Evolutionary conservation across 2,888 invertebrate species (phyloP), one percentile per base, ranked within the genome.

Genomic region (Cheilosia pagana): DNA sequence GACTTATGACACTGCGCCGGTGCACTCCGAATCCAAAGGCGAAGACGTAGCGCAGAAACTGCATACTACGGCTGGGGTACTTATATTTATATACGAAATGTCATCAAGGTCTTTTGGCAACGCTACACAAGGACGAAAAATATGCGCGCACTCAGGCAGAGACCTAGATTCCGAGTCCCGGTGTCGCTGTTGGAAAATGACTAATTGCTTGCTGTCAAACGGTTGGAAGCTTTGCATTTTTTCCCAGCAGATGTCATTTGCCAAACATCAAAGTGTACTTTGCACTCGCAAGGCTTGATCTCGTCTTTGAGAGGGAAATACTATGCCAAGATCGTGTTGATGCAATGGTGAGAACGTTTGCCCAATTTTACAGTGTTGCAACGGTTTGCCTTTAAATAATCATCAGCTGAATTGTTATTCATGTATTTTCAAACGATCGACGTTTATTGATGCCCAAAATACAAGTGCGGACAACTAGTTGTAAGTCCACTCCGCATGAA

Each of bases 51-150:
- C 19, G 12, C 25, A 23, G 25, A 50, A 48, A 70, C 41, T 39
- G 23, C 25, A 35, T 31, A 6, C 1, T 35, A 35, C 12, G 35
- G 35, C 12, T 3, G 12, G n/a, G n/a, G n/a, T n/a, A n/a, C n/a
- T n/a, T 35, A 60, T 31, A 39, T 28, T 8, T 28, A 8, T 28
- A 8, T 55, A 48, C 74, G n/a, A 83, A 83, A 83, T 83, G 83
- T 83, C 83, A 83, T 79, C 83, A 83, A 83, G 83, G 83, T 83
- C 83, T 83, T 83, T 74, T 79, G 59, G 74, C 57, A 52, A 48
- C 70, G 74, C 83, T 65, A 39, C 41, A 74, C 83, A 83, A 83
- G 83, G 83, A 83, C 83, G 83, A 81, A 81, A 78, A 52, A 23
- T 63, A 53, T 41, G 7, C 25, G 63, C 53, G 59, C 57, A 50